These are phyloP conservation scores for Blastobasis adustella DNA, from an alignment of 2,888 invertebrate genomes.

Conservation along the genomic window DNA sequence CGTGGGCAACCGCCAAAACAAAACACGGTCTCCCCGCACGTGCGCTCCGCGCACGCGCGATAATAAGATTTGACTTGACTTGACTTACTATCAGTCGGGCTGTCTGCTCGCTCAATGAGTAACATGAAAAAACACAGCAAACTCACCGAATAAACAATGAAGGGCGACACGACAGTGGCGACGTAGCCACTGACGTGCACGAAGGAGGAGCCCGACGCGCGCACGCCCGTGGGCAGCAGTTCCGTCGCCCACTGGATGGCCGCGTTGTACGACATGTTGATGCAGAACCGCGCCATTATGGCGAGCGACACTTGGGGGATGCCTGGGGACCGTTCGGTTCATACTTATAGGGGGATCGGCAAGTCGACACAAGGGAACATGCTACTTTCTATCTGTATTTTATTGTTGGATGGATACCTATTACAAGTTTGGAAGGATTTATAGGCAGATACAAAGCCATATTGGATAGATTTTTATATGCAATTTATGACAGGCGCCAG, in stretches of 20 bases:
- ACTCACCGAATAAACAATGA: conserved; percentile 58
- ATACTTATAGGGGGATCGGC: background rate
- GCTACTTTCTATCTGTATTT: background rate
- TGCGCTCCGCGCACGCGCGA: no score
- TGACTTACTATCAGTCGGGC: no score
- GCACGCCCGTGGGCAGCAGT: conserved; percentile 56
- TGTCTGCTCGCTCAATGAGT: no score
- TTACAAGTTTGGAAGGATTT: background rate
- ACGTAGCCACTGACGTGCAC: conserved; percentile 63
- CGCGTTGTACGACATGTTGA: conserved; percentile 65
- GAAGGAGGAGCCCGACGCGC: conserved; percentile 56
- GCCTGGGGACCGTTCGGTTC: conserved; percentile 26
- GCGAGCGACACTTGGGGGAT: conserved; percentile 49
- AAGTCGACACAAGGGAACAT: background rate
- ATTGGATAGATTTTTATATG: background rate
- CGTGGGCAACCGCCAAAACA: no score
- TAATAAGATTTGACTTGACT: no score
- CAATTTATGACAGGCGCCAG: no score
- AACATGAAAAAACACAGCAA: no score
- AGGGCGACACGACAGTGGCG: conserved; percentile 53
- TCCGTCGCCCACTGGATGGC: conserved; percentile 63
- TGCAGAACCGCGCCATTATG: conserved; percentile 57
- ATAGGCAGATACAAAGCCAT: background rate
- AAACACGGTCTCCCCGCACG: no score
- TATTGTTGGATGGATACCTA: background rate